phyloP scores from a whole-genome alignment of 2,113 vertebrate genomes.

The Nettapus auritus region DNA sequence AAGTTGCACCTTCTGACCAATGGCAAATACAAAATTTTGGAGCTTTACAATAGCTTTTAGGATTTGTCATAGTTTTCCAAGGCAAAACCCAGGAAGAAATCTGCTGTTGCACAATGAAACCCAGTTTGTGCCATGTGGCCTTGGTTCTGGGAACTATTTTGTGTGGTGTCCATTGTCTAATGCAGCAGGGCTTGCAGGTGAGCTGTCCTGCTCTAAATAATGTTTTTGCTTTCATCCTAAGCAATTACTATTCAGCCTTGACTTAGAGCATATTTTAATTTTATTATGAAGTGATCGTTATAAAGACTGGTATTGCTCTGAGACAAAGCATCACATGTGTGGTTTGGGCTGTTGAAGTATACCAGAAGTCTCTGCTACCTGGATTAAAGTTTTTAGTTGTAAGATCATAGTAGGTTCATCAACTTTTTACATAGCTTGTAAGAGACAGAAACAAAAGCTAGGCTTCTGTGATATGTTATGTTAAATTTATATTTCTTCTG shows the following conservation, averaged over 20 bases:
- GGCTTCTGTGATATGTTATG: background rate
- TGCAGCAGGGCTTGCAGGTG: rapidly evolving
- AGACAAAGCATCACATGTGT: background rate
- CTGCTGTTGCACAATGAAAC: rapidly evolving
- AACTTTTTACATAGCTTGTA: background rate
- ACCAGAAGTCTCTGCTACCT: background rate
- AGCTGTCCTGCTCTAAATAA: background rate
- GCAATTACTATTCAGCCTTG: background rate
- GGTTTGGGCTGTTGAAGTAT: background rate
- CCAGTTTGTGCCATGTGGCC: background rate
- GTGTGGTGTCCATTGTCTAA: background rate
- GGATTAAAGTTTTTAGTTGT: background rate
- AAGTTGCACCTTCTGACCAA: background rate
- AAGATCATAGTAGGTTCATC: background rate
- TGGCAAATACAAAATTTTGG: background rate
- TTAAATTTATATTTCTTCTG: background rate
- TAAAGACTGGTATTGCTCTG: background rate
- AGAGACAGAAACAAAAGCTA: background rate
- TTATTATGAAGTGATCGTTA: background rate
- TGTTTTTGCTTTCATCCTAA: background rate
- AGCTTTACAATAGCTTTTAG: background rate
- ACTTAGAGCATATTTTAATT: background rate
- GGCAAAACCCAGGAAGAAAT: background rate
- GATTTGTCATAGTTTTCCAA: background rate
- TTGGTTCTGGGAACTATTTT: background rate